Evolutionary conservation across 2,888 invertebrate species (phyloP).

Genomic region (Sclerodermus sp.): DNA sequence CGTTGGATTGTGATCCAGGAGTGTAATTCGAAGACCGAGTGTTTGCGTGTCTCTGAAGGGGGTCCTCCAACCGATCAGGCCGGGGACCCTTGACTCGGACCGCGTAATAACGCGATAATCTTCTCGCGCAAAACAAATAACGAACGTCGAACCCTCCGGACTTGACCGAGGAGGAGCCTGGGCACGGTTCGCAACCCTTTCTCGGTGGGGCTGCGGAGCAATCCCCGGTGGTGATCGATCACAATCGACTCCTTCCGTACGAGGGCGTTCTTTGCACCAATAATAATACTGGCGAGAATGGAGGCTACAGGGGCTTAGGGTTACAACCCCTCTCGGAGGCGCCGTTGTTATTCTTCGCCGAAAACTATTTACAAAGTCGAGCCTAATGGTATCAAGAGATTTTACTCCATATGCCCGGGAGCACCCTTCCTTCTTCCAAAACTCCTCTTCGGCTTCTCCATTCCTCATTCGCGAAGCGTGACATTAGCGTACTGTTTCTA

Average conservation of each 20-base stretch:
- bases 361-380: conserved; percentile 58
- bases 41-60: conserved; percentile 33
- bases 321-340: conserved; percentile 33
- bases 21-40: conserved; percentile 45
- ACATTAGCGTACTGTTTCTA: conserved; percentile 36
- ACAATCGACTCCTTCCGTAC: conserved; percentile 45
- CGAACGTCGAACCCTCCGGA: conserved; percentile 12
- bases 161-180: neutral
- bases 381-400: conserved; percentile 55
- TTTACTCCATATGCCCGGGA: conserved; percentile 43
- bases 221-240: conserved; percentile 53
- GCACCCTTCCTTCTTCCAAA: conserved; percentile 8
- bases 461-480: conserved; percentile 1
- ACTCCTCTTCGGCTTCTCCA: conserved; percentile 12
- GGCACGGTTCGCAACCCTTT: conserved; percentile 40
- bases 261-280: conserved; percentile 34
- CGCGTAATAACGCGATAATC: conserved; percentile 55
- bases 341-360: conserved; percentile 54
- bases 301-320: conserved; percentile 28
- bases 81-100: conserved; percentile 40
- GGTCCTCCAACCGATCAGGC: conserved; percentile 15
- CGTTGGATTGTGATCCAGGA: conserved; percentile 32
- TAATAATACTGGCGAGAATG: conserved; percentile 15
- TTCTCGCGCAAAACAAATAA: conserved; percentile 53
- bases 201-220: conserved; percentile 21